Evolutionary conservation across 2,113 vertebrate genomes (phyloP), one percentile per base, ranked within the genome.

Genomic region (Oryzias melastigma): DNA sequence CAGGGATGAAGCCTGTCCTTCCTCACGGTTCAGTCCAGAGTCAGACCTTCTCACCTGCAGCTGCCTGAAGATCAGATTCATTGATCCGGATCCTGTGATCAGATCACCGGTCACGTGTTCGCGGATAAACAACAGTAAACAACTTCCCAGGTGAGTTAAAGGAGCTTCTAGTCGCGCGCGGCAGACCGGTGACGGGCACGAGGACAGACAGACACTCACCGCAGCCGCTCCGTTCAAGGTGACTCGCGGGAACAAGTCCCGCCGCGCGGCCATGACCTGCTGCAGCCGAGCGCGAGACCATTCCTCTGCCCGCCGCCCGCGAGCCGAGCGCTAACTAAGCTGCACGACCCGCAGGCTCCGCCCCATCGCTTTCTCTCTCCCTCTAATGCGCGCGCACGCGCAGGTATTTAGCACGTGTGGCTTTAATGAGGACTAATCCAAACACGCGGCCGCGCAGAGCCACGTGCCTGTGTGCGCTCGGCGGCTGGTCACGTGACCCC

Each of bases 201-300:
- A 20, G 50, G 20, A 62, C 24, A 58, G 14, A 35, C 14, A 45
- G 10, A 29, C 14, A 81, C 78, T 85, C 62, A 85, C 85, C 78
- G 43, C n/a, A 13, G 35, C 68, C 46, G 78, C 69, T 67, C 73
- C 73, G 68, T 78, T 82, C 73, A 76, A 80, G 65, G 79, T 77
- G 81, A 72, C 85, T 65, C 73, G 78, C 81, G 73, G 68, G 58
- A 71, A 84, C 60, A 78, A 71, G 47, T 82, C 77, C 65, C 43
- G 73, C 75, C 67, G 72, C 64, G 62, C 67, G 73, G 81, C 78
- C 82, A 85, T 85, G 71, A 81, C 81, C 78, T 64, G 68, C 70
- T 65, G 77, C 66, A 41, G 77, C 68, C 68, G 78, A 82, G 78
- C 62, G 68, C 62, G 73, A 77, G 78, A 75, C 61, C 81, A 81